These are phyloP conservation scores for Strix uralensis DNA, from an alignment of 2,113 vertebrate species.

Conservation along the genomic window DNA sequence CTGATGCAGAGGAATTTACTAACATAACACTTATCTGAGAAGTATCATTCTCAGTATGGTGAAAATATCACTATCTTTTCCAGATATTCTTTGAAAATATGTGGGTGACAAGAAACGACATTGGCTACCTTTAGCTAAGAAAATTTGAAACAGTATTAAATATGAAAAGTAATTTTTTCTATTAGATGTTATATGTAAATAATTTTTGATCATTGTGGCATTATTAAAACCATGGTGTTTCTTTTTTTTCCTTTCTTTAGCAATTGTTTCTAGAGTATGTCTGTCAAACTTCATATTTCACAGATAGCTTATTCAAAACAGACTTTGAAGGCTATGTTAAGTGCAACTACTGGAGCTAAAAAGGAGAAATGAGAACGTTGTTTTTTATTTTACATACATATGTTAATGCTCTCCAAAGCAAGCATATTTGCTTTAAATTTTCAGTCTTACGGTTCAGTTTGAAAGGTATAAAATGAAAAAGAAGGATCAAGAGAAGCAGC, in stretches of 20 bases:
- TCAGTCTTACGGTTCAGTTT: neutral
- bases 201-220: neutral
- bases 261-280: neutral
- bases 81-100: neutral
- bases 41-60: neutral
- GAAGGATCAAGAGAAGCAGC: neutral
- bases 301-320: conserved; percentile 33
- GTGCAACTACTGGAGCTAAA: neutral
- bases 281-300: conserved; percentile 43
- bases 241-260: neutral
- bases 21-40: neutral
- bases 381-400: neutral
- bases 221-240: neutral
- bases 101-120: neutral
- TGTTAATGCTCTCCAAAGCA: neutral
- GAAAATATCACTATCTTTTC: neutral
- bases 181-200: neutral
- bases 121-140: neutral
- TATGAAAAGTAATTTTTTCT: neutral
- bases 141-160: neutral
- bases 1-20: neutral
- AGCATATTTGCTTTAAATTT: neutral
- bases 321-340: neutral
- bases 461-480: neutral
- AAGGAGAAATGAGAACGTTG: neutral